phyloP scores from a whole-genome alignment of 1,140 invertebrate species.

The Protaetia brevitarsis region DNA sequence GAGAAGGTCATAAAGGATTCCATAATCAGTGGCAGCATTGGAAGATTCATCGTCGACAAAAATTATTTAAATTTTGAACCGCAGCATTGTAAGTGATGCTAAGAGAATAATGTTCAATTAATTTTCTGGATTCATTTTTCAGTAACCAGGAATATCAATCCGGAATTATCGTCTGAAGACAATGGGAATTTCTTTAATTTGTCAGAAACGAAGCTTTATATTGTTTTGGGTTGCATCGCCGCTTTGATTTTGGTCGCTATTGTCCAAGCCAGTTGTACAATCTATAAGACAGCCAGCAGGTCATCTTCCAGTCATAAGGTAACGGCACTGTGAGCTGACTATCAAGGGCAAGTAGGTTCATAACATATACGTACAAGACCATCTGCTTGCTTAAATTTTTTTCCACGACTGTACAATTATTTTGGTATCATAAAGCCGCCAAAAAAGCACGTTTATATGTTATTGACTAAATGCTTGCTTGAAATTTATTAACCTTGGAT shows the following conservation, averaged over 20 bases:
- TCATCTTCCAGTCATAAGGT: constrained; percentile 63
- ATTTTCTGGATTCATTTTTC: constrained; percentile 21
- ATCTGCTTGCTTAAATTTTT: constrained; percentile 5
- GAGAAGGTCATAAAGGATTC: constrained; percentile 55
- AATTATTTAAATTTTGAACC: constrained; percentile 68
- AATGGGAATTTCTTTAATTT: constrained; percentile 54
- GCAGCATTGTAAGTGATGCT: constrained; percentile 55
- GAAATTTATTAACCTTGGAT: no score
- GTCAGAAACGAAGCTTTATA: constrained; percentile 72
- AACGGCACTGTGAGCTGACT: constrained; percentile 41
- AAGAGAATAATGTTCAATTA: background rate
- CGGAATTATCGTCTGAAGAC: constrained; percentile 37
- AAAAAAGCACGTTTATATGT: background rate
- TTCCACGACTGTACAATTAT: background rate
- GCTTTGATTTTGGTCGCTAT: constrained; percentile 75
- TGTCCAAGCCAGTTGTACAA: constrained; percentile 79
- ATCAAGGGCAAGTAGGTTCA: constrained; percentile 37
- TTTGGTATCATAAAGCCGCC: background rate
- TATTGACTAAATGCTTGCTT: constrained; percentile 9
- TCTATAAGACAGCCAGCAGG: constrained; percentile 66
- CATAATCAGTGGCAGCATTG: constrained; percentile 68
- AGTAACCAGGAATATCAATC: constrained; percentile 47
- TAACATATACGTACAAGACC: constrained; percentile 31
- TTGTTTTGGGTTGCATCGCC: constrained; percentile 76
- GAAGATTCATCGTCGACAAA: constrained; percentile 74